Conservation (phyloP, 2,888 invertebrate species). For the Rotaria sp. region DNA sequence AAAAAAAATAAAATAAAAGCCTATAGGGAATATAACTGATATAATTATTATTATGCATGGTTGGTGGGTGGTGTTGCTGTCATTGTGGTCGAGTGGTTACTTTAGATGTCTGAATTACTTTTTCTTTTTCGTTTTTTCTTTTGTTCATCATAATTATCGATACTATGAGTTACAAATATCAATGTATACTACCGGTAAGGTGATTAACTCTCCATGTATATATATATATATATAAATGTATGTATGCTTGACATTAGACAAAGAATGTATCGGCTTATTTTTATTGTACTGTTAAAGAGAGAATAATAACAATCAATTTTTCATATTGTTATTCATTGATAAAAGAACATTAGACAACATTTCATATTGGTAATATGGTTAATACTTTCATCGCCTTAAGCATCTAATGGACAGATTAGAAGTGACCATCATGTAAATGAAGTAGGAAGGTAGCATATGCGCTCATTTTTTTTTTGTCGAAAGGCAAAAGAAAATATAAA, state of each 20-base stretch:
- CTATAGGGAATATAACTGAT: not conserved
- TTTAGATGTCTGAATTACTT: conserved; percentile 7
- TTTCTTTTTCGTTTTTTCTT: not conserved
- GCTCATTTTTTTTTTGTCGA: not conserved
- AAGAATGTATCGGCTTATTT: not conserved
- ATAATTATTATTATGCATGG: not conserved
- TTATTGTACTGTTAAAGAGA: not conserved
- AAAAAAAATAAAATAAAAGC: not conserved
- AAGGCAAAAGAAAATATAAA: too few relatives aligned
- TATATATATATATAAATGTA: not conserved
- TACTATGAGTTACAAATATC: not conserved
- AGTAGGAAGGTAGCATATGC: not conserved
- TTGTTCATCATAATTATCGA: not conserved
- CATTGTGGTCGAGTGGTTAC: not conserved
- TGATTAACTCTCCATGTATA: not conserved
- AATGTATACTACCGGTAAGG: not conserved
- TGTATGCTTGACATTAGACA: not conserved
- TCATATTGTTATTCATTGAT: not conserved
- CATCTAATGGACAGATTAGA: not conserved
- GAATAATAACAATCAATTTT: not conserved
- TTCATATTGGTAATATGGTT: not conserved
- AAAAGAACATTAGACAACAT: not conserved
- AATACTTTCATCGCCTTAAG: not conserved
- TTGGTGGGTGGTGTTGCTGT: not conserved
- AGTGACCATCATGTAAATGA: not conserved